Evolutionary conservation across 2,797 vertebrate species (phyloP).

Genomic region (Ctenopoma kingsleyae): DNA sequence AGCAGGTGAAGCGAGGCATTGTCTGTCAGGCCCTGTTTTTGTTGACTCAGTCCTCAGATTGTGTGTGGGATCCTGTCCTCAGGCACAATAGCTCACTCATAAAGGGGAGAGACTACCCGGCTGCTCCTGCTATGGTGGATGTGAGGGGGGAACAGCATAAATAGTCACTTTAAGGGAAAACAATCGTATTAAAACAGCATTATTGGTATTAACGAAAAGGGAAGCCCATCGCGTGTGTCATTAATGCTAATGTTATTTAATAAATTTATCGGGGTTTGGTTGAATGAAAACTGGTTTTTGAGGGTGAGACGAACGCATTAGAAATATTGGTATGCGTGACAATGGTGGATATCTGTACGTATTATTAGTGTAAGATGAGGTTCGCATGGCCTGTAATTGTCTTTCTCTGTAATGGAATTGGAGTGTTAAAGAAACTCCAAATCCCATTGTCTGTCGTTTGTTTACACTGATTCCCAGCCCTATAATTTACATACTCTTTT

Average conservation of each 20-base stretch:
- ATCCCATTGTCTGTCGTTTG: constrained; percentile 66
- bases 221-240: constrained; percentile 88
- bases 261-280: constrained; percentile 74
- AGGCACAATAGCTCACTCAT: constrained; percentile 96
- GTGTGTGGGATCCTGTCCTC: constrained; percentile 98
- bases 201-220: constrained; percentile 86
- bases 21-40: constrained; percentile 98
- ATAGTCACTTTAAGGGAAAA: constrained; percentile 94
- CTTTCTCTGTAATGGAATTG: constrained; percentile 53
- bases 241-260: constrained; percentile 85
- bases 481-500: constrained; percentile 57
- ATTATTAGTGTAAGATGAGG: constrained; percentile 58
- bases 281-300: constrained; percentile 70
- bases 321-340: constrained; percentile 69
- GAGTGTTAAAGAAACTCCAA: constrained; percentile 57
- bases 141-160: constrained; percentile 82
- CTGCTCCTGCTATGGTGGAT: constrained; percentile 90
- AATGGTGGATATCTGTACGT: constrained; percentile 66
- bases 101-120: constrained; percentile 90
- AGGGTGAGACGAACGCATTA: constrained; percentile 79
- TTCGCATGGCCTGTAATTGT: constrained; percentile 62
- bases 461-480: constrained; percentile 52
- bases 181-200: constrained; percentile 94
- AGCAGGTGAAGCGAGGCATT: constrained; percentile 99
- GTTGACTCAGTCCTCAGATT: constrained; percentile 99